Conservation (phyloP, 2,797 vertebrate genomes). For the Ctenochaetus hawaiiensis region DNA sequence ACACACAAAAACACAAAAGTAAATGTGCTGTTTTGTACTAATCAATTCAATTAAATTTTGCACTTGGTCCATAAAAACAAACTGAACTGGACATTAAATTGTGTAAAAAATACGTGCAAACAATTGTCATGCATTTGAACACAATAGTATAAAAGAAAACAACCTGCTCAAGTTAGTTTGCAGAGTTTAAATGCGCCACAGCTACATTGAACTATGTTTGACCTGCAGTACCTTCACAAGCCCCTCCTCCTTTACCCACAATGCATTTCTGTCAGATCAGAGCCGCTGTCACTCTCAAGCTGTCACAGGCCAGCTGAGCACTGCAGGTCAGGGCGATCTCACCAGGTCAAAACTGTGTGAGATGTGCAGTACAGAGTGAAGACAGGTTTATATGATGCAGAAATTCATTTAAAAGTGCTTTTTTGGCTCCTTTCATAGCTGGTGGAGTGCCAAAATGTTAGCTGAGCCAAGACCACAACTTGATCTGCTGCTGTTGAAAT, state of each 20-base stretch:
- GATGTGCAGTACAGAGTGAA: conserved; percentile 6
- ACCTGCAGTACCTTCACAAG: conserved; percentile 6
- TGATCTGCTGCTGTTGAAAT: conserved; percentile 25
- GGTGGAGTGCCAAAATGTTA: conserved; percentile 2
- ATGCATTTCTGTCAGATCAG: conserved; percentile 13
- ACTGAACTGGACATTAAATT: not conserved
- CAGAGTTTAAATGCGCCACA: not conserved
- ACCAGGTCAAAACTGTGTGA: conserved; percentile 2
- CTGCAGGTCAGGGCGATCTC: conserved; percentile 17
- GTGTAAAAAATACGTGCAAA: not conserved
- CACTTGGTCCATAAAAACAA: not conserved
- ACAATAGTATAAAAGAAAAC: not conserved
- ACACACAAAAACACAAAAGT: not conserved
- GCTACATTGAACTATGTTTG: conserved; percentile 27
- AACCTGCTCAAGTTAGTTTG: not conserved
- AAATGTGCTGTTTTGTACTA: not conserved
- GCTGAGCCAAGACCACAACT: conserved; percentile 1
- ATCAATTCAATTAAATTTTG: conserved; percentile 11
- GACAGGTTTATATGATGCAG: not conserved
- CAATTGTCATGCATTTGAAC: not conserved
- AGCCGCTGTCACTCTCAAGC: conserved; percentile 32
- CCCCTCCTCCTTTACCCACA: conserved; percentile 19
- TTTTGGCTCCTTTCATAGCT: not conserved
- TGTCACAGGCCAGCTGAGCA: not conserved
- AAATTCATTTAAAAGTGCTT: not conserved